A percentile compares a stretch with the other conserved stretches of the same genome.
Conservation (phyloP, 2,113 vertebrate species). For the Colinus virginianus region DNA sequence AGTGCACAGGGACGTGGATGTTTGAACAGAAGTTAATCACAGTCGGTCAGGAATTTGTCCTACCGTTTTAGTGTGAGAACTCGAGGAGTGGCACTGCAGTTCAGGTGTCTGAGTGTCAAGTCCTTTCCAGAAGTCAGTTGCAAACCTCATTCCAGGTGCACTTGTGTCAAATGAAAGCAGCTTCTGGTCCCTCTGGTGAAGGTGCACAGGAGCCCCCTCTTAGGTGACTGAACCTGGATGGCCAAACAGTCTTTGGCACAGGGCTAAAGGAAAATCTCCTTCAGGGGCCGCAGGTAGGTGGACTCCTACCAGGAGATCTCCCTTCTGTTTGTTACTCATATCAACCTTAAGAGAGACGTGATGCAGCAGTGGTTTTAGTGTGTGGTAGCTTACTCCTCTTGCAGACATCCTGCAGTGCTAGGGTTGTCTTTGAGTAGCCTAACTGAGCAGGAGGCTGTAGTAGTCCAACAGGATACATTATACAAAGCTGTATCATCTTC, state of each 20-base stretch:
- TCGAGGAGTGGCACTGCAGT: background rate
- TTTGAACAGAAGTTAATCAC: background rate
- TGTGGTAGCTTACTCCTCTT: background rate
- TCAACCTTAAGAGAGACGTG: accelerated
- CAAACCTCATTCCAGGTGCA: background rate
- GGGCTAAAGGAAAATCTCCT: background rate
- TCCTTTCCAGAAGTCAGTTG: background rate
- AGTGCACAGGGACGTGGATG: background rate
- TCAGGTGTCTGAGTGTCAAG: background rate
- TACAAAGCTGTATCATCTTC: background rate
- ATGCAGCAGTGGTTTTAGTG: background rate
- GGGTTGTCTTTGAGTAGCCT: background rate
- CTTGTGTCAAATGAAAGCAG: background rate
- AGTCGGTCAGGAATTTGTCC: background rate
- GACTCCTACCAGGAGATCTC: background rate
- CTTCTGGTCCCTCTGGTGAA: accelerated
- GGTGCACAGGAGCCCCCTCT: background rate
- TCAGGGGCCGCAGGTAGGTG: no score
- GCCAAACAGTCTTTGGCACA: background rate
- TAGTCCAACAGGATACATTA: background rate
- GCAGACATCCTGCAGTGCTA: background rate
- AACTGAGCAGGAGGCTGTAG: background rate
- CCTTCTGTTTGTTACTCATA: accelerated
- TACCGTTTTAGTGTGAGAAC: background rate
- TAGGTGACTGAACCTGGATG: no score